Evolutionary conservation across 2,888 invertebrate genomes (phyloP).

Genomic region (Nasonovia ribisnigri): DNA sequence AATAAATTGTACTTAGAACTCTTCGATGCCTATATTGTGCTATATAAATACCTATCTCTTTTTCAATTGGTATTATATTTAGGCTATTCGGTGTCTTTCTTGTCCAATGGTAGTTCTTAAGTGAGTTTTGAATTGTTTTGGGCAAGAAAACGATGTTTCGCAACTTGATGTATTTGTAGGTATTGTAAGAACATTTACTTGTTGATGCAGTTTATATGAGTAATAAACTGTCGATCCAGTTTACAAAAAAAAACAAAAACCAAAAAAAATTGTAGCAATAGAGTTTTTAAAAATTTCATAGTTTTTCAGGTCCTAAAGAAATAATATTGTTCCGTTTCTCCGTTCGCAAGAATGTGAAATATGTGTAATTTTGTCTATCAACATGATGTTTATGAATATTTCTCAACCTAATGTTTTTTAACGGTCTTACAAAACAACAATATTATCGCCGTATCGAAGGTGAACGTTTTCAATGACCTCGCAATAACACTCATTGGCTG

Average conservation of each 20-base stretch:
- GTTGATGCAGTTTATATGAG: neutral
- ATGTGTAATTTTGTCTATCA: neutral
- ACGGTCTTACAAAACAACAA: neutral
- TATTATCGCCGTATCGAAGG: neutral
- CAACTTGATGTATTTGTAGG: neutral
- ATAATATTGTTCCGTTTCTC: neutral
- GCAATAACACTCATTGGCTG: neutral
- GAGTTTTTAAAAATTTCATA: neutral
- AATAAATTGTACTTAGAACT: neutral
- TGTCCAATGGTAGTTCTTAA: neutral
- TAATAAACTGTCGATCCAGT: neutral
- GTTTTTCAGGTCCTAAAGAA: neutral
- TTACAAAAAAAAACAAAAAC: neutral
- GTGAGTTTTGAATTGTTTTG: neutral
- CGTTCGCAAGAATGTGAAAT: neutral
- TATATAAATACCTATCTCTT: neutral
- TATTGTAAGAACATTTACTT: neutral
- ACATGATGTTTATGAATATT: neutral
- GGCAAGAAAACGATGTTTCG: neutral
- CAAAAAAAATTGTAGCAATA: neutral
- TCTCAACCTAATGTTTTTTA: neutral
- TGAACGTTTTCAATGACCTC: neutral
- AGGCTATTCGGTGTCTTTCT: neutral
- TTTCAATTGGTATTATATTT: neutral
- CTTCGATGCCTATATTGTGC: neutral